Evolutionary conservation across 2,113 vertebrate species (phyloP).

Genomic region (Spilogale gracilis): DNA sequence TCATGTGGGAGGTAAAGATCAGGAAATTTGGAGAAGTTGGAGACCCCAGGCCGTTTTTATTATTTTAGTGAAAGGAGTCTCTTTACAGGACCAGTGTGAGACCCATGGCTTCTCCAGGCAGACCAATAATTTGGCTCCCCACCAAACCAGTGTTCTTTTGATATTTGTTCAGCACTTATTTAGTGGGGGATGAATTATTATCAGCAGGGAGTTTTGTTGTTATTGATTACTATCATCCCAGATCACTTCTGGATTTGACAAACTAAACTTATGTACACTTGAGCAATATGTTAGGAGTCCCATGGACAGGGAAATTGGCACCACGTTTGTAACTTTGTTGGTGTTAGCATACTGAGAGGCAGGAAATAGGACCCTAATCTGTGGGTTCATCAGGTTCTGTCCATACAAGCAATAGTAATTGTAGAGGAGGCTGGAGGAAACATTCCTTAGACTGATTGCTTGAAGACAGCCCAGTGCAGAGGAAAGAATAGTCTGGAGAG

Average conservation of each 20-base stretch:
- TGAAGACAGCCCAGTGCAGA: background rate
- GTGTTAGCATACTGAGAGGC: background rate
- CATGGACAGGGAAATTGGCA: background rate
- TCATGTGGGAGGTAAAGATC: accelerated
- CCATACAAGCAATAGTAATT: background rate
- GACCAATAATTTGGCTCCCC: background rate
- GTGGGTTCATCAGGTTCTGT: background rate
- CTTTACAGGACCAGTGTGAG: background rate
- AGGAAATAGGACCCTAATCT: background rate
- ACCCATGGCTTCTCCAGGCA: background rate
- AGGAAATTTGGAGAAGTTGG: too few relatives aligned
- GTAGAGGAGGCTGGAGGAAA: background rate
- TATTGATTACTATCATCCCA: background rate
- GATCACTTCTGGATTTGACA: background rate
- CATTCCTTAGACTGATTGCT: background rate
- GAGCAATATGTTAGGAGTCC: background rate
- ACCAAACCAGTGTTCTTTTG: background rate
- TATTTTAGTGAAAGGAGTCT: background rate
- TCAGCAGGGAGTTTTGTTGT: background rate
- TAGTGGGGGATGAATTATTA: background rate
- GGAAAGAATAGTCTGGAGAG: background rate
- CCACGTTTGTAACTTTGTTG: background rate
- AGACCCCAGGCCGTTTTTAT: accelerated
- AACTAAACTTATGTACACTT: background rate
- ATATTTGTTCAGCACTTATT: background rate